These are phyloP conservation scores for Oreochromis grahami DNA, from an alignment of 2,797 vertebrate species.

Conservation along the genomic window DNA sequence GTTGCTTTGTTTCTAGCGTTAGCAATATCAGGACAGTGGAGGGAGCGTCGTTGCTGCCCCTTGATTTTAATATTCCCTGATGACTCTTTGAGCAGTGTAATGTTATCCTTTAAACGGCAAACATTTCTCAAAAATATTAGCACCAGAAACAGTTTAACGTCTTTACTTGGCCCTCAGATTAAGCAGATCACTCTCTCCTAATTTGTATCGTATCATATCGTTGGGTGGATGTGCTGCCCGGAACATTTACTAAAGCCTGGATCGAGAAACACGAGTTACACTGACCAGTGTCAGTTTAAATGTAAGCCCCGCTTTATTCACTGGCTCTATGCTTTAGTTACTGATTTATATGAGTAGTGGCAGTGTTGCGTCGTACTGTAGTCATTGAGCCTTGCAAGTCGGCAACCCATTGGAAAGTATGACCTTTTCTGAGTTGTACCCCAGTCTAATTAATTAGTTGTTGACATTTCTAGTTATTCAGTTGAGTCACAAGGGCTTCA, in stretches of 20 bases:
- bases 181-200: neutral
- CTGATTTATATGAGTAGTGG: neutral
- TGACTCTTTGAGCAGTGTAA: neutral
- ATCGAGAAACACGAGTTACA: neutral
- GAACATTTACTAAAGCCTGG: neutral
- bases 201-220: neutral
- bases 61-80: neutral
- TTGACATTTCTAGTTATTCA: slow-evolving; percentile 62
- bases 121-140: neutral
- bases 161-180: neutral
- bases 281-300: neutral
- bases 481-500: slow-evolving; percentile 19
- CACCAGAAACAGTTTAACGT: neutral
- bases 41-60: neutral
- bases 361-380: neutral
- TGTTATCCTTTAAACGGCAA: neutral
- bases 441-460: slow-evolving; percentile 58
- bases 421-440: slow-evolving; percentile 53
- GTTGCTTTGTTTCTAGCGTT: neutral
- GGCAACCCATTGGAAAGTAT: slow-evolving; percentile 15
- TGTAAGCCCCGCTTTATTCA: neutral
- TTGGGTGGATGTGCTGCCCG: neutral
- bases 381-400: slow-evolving; percentile 13
- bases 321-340: neutral
- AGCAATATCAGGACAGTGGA: neutral